phyloP scores from a whole-genome alignment of 1,140 invertebrate species.

The Homalodisca vitripennis region DNA sequence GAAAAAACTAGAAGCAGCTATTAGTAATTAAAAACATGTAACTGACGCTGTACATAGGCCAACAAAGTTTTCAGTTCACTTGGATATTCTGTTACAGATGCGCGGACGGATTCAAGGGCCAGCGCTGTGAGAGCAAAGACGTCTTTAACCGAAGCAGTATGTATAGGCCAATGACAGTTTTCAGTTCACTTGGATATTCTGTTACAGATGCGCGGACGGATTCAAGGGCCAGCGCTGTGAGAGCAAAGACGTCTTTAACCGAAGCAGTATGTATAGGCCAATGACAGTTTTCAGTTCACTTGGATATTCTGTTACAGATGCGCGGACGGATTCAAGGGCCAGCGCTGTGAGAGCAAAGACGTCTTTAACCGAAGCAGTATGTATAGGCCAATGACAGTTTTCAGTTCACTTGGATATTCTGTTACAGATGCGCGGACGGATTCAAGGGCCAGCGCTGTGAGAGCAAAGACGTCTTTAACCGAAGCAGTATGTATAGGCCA shows the following conservation, averaged over 20 bases:
- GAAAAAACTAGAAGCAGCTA: slow-evolving; percentile 79
- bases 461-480: slow-evolving; percentile 69
- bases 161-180: too few species aligned
- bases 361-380: not conserved
- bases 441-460: slow-evolving; percentile 79
- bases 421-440: slow-evolving; percentile 77
- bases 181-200: too few species aligned
- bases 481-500: slow-evolving; percentile 59
- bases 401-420: too few species aligned
- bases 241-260: slow-evolving; percentile 69
- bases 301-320: not conserved
- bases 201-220: slow-evolving; percentile 77
- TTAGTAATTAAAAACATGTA: slow-evolving; percentile 73
- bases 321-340: not conserved
- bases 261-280: slow-evolving; percentile 61
- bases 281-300: slow-evolving; percentile 52
- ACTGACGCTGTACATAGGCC: slow-evolving; percentile 60
- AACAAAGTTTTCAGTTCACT: slow-evolving; percentile 37
- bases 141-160: not conserved
- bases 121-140: not conserved
- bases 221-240: slow-evolving; percentile 81
- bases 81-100: too few species aligned
- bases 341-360: slow-evolving; percentile 47
- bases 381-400: slow-evolving; percentile 44
- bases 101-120: too few species aligned